Base-by-base conservation (phyloP, 2,113 vertebrate species). In the Antigone vipio region DNA sequence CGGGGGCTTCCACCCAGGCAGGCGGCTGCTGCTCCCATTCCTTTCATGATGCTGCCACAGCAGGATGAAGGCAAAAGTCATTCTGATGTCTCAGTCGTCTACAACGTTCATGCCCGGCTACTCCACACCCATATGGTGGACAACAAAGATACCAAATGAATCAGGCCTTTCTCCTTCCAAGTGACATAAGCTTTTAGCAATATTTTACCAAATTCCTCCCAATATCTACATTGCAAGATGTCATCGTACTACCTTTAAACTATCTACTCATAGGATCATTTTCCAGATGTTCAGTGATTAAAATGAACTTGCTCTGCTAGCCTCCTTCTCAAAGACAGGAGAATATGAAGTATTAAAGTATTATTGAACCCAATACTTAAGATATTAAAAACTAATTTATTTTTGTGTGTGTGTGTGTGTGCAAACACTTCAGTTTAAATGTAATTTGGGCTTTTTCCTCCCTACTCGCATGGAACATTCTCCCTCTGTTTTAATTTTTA, bases 1-100 rank as follows among this genome's bases (percentile, higher is more conserved):
- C 6, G 4, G 24, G 74, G 14, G 30, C 64, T 34, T 32, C 56
- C 29, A 44, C 60, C 50, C 2, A 1, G 72, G 72, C 29, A 79
- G n/a, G 38, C 7, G 47, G 66, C 40, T 72, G 79, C 60, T 76
- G 18, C 32, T 53, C 47, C 60, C 15, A 38, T 29, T 74, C 84
- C 35, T 40, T 15, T 8, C 0, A 0, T 5, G 71, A 47, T 18
- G 29, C 32, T 76, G 62, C 9, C 12, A 2, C 3, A 9, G 66
- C n/a, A 87, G 38, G 81, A 85, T n/a, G 35, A 94, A 74, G 42
- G 69, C 47, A 72, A 56, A 89, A 24, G 13, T 59, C 50, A 44
- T 18, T 55, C 47, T 11, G 13, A 38, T 18, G 18, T 29, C 69
- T 50, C 15, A 62, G 16, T 42, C 44, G 75, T 67, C 34, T 12